phyloP scores from a whole-genome alignment of 2,888 invertebrate species.

The Blera fallax region DNA sequence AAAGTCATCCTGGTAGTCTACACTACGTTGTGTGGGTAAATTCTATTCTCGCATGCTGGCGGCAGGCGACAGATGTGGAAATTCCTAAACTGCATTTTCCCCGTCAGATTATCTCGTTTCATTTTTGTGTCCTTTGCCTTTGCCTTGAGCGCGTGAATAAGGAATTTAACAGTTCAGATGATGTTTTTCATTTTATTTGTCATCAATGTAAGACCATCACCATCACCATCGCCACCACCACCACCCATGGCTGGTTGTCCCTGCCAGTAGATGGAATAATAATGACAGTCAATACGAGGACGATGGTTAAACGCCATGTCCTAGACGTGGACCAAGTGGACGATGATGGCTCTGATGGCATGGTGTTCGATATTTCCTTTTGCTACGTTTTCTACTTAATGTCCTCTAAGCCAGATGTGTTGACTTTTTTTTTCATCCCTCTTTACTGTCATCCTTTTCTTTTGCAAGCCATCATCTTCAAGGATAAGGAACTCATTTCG shows the following conservation, averaged over 20 bases:
- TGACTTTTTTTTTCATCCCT: conserved; percentile 4
- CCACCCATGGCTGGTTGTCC: conserved; percentile 1
- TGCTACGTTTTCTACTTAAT: conserved; percentile 19
- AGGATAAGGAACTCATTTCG: conserved; percentile 44
- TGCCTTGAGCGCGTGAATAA: conserved; percentile 27
- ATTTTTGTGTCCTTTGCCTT: background rate
- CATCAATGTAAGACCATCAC: conserved; percentile 48
- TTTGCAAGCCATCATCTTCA: background rate
- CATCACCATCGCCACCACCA: no score
- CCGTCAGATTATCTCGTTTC: conserved; percentile 45
- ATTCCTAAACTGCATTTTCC: conserved; percentile 63
- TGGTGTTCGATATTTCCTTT: conserved; percentile 40
- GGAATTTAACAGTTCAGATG: conserved; percentile 34
- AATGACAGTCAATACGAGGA: conserved; percentile 59
- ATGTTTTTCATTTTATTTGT: conserved; percentile 59
- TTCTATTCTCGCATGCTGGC: background rate
- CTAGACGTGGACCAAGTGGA: conserved; percentile 13
- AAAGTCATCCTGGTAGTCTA: conserved; percentile 19
- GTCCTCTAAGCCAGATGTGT: conserved; percentile 53
- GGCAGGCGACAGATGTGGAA: conserved; percentile 60
- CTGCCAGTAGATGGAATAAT: conserved; percentile 51
- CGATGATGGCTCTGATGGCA: conserved; percentile 3
- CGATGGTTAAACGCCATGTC: conserved; percentile 31
- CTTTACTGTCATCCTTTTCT: background rate
- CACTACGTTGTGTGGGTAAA: background rate